Base-by-base conservation (phyloP, 2,888 invertebrate species). In the Stratiomys singularior region DNA sequence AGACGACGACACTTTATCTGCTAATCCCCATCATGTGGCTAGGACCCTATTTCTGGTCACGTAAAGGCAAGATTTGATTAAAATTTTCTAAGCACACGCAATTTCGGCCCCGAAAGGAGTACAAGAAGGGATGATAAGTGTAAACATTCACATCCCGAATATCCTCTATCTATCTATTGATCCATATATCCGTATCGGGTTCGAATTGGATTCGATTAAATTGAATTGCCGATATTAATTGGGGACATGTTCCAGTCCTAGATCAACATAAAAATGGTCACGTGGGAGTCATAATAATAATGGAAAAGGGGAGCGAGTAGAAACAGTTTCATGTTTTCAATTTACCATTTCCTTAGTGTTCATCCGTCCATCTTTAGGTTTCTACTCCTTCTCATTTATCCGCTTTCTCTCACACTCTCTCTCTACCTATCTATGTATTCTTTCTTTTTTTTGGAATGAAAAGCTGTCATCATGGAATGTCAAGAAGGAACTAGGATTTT, bases 21-120 rank as follows among this genome's bases (percentile, higher is more conserved):
- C 37, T 44, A 60, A 5, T 60, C 11, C 23, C 58, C 3, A 25
- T 23, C 25, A 60, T 52, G 52, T 4, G 52, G 27, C 9, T 9
- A 9, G 37, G 3, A 37, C 37, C 9, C 13, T 23, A 18, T 67
- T 37, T 67, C 37, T 30, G 30, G 64, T 27, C 67, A 30, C 67
- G 67, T 67, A 67, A 37, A 67, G 67, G 67, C 27, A 67, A 23
- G 28, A 67, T 67, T 67, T 67, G 67, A 67, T 67, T 67, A 67
- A 67, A 44, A 67, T 67, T 67, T 64, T 28, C 27, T 27, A 18
- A 52, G 18, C 52, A 52, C 18, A 52, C 4, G 52, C 52, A 52
- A n/a, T 52, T 13, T n/a, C 4, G 52, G 52, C 7, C 4, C 18
- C 4, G 15, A 37, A 37, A 37, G 37, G 37, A 37, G 37, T 3